Evolutionary conservation across 2,888 invertebrate genomes (phyloP).

Genomic region (Heteropelma amictum): DNA sequence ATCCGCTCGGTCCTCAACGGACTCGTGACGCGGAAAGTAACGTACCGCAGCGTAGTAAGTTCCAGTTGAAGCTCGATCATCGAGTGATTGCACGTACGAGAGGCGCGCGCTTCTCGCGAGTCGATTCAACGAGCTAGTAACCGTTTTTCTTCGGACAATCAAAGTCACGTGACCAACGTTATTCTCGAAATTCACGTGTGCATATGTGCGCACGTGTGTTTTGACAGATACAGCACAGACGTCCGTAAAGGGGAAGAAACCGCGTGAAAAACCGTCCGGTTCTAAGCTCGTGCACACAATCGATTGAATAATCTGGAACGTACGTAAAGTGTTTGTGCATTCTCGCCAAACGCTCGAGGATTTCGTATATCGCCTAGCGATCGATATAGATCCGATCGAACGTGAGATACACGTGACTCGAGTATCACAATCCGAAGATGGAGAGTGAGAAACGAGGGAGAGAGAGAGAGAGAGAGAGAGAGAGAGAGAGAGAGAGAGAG

Average conservation of each 20-base stretch:
- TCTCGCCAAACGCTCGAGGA: neutral
- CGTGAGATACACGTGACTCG: slow-evolving; percentile 55
- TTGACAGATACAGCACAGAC: neutral
- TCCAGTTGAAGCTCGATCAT: slow-evolving; percentile 20
- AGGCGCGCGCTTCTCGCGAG: slow-evolving; percentile 22
- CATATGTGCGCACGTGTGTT: neutral
- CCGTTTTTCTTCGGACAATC: neutral
- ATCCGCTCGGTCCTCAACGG: neutral
- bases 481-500: slow-evolving; percentile 17
- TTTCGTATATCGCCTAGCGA: slow-evolving; percentile 18
- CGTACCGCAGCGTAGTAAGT: slow-evolving; percentile 5
- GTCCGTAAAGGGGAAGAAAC: slow-evolving; percentile 19
- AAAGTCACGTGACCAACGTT: neutral
- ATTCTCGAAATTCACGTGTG: neutral
- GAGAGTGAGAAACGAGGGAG: slow-evolving; percentile 1
- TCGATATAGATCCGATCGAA: slow-evolving; percentile 53
- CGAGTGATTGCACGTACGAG: slow-evolving; percentile 46
- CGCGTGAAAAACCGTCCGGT: slow-evolving; percentile 30
- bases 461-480: slow-evolving; percentile 5
- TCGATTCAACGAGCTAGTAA: slow-evolving; percentile 30
- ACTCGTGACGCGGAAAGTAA: no score
- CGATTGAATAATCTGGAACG: slow-evolving; percentile 40
- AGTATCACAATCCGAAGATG: slow-evolving; percentile 1
- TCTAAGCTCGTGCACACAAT: slow-evolving; percentile 10
- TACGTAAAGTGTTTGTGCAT: slow-evolving; percentile 8